These are phyloP conservation scores for Bicyclus anynana DNA, from an alignment of 1,140 invertebrate genomes.

Conservation along the genomic window DNA sequence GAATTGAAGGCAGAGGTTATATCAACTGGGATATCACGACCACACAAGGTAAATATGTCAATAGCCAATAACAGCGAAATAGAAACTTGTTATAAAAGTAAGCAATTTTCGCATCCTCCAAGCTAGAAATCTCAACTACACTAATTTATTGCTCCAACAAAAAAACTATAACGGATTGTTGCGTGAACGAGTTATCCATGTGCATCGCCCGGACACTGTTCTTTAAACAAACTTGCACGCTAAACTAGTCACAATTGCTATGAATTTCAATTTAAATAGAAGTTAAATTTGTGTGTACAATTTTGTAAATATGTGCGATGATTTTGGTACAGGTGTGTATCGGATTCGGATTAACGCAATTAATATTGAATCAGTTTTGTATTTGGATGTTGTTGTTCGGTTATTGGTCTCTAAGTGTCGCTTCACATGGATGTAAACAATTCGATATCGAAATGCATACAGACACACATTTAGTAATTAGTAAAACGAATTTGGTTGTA, in stretches of 20 bases:
- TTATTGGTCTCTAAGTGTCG: conserved; percentile 7
- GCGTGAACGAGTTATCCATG: conserved; percentile 64
- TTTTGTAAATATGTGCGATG: conserved; percentile 1
- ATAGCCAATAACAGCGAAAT: no score
- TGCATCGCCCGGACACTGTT: conserved; percentile 54
- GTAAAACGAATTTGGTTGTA: no score
- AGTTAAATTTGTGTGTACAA: conserved; percentile 13
- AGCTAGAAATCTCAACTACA: conserved; percentile 37
- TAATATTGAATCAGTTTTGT: conserved; percentile 33
- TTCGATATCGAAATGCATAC: no score
- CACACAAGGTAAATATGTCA: no score
- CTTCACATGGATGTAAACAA: conserved; percentile 2
- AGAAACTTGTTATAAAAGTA: not conserved
- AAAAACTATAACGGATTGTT: conserved; percentile 57
- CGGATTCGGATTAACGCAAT: conserved; percentile 37
- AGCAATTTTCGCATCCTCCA: conserved; percentile 21
- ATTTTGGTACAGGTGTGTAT: conserved; percentile 4
- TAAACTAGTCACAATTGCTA: conserved; percentile 2
- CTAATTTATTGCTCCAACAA: conserved; percentile 32
- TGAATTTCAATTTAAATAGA: conserved; percentile 16
- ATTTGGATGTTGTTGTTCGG: conserved; percentile 13
- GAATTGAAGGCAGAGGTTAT: no score
- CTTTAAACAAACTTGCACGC: conserved; percentile 2
- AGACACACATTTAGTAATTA: no score
- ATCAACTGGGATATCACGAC: no score